These are phyloP conservation scores for Drosophila prostipennis DNA, from an alignment of 2,888 invertebrate species.

Conservation along the genomic window DNA sequence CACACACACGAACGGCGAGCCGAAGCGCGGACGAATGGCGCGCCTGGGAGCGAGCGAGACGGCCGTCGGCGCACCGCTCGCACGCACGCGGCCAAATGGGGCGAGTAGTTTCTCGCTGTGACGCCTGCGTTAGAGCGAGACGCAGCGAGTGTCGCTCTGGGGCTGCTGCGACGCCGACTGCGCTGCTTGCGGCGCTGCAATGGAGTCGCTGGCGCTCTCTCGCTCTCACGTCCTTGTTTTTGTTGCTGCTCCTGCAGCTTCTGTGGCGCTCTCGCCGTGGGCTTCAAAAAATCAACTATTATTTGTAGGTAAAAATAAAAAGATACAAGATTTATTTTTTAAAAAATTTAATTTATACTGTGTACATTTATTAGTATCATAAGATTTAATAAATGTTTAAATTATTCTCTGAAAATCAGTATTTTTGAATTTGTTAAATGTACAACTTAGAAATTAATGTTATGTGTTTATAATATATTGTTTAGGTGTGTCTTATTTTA, in stretches of 20 bases:
- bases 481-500: too few relatives aligned
- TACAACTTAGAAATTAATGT: too few relatives aligned
- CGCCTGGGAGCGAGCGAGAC: slow-evolving; percentile 54
- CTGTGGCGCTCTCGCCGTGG: slow-evolving; percentile 8
- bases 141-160: slow-evolving; percentile 32
- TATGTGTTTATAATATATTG: too few relatives aligned
- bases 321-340: too few relatives aligned
- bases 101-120: slow-evolving; percentile 9
- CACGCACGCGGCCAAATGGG: slow-evolving; percentile 1
- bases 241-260: slow-evolving; percentile 62
- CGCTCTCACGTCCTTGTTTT: slow-evolving; percentile 71
- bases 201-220: slow-evolving; percentile 73
- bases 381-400: too few relatives aligned
- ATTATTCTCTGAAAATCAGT: too few relatives aligned
- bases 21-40: slow-evolving; percentile 38
- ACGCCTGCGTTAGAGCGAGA: slow-evolving; percentile 53
- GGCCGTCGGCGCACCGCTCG: slow-evolving; percentile 25
- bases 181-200: slow-evolving; percentile 63
- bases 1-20: slow-evolving; percentile 33
- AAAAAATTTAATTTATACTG: too few relatives aligned
- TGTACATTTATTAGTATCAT: too few relatives aligned
- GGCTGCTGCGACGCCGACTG: slow-evolving; percentile 35
- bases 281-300: background rate
- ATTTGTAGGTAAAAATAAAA: too few relatives aligned
- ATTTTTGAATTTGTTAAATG: too few relatives aligned